Evolutionary conservation across 2,113 vertebrate genomes (phyloP).

Genomic region (Lanius collurio): DNA sequence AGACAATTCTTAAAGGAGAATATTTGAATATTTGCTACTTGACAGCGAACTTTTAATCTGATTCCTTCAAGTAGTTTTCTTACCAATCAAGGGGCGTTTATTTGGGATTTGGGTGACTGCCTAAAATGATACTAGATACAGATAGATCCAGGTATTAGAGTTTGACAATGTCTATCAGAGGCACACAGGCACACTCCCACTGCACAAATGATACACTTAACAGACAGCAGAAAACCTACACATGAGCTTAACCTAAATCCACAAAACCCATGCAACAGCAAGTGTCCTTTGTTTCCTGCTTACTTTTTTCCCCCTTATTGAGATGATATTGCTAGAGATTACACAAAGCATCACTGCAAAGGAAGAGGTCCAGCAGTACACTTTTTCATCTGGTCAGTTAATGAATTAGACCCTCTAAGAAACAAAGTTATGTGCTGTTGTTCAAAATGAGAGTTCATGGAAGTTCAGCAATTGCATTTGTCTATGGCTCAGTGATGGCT

Average conservation of each 20-base stretch:
- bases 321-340: background rate
- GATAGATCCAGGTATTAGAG: background rate
- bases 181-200: background rate
- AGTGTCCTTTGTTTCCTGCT: background rate
- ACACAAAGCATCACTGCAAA: background rate
- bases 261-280: background rate
- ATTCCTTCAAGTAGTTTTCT: background rate
- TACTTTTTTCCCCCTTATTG: accelerated
- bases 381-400: background rate
- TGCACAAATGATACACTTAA: background rate
- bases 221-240: background rate
- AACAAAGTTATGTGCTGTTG: background rate
- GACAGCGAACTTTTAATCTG: background rate
- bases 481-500: background rate
- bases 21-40: background rate
- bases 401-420: background rate
- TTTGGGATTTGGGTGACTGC: background rate
- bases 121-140: background rate
- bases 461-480: background rate
- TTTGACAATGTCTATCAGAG: background rate
- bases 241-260: background rate
- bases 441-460: background rate
- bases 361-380: background rate
- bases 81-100: background rate
- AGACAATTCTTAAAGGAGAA: background rate